These are phyloP conservation scores for Spea multiplicata DNA, from an alignment of 2,113 vertebrate genomes.

Conservation along the genomic window DNA sequence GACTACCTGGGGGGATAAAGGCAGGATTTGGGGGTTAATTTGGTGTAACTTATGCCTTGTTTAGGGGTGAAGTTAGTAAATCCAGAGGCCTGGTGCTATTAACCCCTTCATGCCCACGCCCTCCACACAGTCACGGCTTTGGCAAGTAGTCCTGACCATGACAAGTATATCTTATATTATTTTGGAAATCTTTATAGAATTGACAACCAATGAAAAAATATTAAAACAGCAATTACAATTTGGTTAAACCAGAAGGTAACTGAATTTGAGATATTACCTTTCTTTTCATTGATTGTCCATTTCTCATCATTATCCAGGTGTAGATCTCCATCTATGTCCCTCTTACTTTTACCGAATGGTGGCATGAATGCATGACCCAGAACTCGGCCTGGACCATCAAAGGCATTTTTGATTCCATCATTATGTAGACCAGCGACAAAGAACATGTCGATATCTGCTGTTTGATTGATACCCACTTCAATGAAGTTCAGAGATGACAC, in stretches of 20 bases:
- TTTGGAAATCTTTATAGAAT: too few relatives aligned
- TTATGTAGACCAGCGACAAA: slow-evolving; percentile 42
- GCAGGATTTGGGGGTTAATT: too few relatives aligned
- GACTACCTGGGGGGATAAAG: too few relatives aligned
- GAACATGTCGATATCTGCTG: slow-evolving; percentile 41
- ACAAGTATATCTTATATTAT: too few relatives aligned
- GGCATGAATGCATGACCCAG: slow-evolving; percentile 42
- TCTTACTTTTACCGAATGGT: slow-evolving; percentile 20
- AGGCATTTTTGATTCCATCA: slow-evolving; percentile 24
- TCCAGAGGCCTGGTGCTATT: too few relatives aligned
- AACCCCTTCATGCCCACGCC: too few relatives aligned
- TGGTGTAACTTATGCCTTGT: too few relatives aligned
- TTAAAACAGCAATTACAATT: too few relatives aligned
- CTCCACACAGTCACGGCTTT: too few relatives aligned
- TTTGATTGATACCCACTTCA: slow-evolving; percentile 23
- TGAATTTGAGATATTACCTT: slow-evolving; percentile 11
- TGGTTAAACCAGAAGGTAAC: not conserved
- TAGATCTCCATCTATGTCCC: slow-evolving; percentile 30
- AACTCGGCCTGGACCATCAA: slow-evolving; percentile 42
- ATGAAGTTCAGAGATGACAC: slow-evolving; percentile 24
- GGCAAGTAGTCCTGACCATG: too few relatives aligned
- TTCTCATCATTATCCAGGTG: slow-evolving; percentile 46
- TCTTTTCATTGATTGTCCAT: slow-evolving; percentile 42
- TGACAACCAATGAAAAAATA: too few relatives aligned
- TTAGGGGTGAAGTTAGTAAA: too few relatives aligned